Evolutionary conservation across 2,797 vertebrate species (phyloP).

Genomic region (Lepilemur septentrionalis): DNA sequence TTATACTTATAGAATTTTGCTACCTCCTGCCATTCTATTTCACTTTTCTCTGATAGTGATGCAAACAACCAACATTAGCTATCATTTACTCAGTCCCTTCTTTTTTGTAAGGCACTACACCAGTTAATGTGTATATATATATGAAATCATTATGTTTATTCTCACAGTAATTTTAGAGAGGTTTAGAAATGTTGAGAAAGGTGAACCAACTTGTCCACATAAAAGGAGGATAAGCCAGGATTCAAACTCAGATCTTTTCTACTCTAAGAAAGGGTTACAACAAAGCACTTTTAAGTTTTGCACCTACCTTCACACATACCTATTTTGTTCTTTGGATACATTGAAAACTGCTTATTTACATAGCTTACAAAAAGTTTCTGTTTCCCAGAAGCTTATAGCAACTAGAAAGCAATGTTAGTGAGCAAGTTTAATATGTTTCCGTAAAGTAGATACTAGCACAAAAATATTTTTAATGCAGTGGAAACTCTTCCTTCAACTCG

Average conservation of each 20-base stretch:
- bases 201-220: neutral
- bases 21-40: neutral
- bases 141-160: neutral
- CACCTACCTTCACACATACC: neutral
- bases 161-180: neutral
- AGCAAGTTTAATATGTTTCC: slow-evolving; percentile 7
- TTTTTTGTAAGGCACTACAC: neutral
- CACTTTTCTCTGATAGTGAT: neutral
- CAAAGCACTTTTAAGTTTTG: neutral
- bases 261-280: neutral
- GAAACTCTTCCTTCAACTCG: neutral
- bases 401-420: neutral
- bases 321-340: neutral
- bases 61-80: neutral
- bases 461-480: neutral
- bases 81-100: neutral
- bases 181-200: neutral
- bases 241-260: neutral
- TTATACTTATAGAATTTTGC: neutral
- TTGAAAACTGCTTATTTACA: neutral
- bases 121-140: neutral
- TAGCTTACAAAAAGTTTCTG: neutral
- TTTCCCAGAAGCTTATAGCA: neutral
- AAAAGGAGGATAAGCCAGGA: neutral
- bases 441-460: neutral